These are phyloP conservation scores for Phthorimaea operculella DNA, from an alignment of 1,140 invertebrate species.

Conservation along the genomic window DNA sequence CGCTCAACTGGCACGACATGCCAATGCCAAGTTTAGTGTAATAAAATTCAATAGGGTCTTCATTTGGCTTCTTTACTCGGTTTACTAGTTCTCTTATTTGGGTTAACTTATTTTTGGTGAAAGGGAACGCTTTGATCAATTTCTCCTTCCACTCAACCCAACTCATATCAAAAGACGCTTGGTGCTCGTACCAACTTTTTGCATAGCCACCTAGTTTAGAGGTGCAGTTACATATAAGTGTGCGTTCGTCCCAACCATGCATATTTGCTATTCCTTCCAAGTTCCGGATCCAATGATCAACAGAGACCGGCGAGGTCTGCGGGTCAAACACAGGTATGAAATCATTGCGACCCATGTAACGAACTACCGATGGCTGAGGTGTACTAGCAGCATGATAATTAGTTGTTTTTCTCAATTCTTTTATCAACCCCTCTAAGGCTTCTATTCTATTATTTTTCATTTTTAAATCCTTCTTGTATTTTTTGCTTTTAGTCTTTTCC, in stretches of 20 bases:
- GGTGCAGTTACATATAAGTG: conserved; percentile 11
- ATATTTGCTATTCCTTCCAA: conserved; percentile 9
- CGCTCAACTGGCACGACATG: conserved; percentile 7
- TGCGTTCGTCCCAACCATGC: conserved; percentile 12
- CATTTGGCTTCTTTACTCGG: conserved; percentile 5
- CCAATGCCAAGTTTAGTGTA: conserved; percentile 12
- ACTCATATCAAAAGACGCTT: conserved; percentile 6
- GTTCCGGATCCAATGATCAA: conserved; percentile 12
- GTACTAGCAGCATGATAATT: background rate
- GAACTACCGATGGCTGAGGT: background rate
- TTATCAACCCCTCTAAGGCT: conserved; percentile 4
- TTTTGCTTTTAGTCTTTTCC: background rate
- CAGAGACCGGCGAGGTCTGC: background rate
- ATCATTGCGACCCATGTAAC: conserved; percentile 2
- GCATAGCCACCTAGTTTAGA: conserved; percentile 11
- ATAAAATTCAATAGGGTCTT: conserved; percentile 9
- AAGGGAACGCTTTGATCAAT: conserved; percentile 9
- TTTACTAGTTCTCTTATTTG: conserved; percentile 13
- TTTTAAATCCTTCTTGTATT: background rate
- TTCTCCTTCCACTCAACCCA: conserved; percentile 10
- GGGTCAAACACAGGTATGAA: conserved; percentile 7
- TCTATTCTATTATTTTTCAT: background rate
- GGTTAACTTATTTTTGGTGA: conserved; percentile 5
- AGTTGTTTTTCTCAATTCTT: conserved; percentile 1
- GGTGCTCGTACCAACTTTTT: conserved; percentile 11